Evolutionary conservation across 1,140 invertebrate genomes (phyloP), one percentile per base, ranked within the genome.

Genomic region (Papilio xuthus): DNA sequence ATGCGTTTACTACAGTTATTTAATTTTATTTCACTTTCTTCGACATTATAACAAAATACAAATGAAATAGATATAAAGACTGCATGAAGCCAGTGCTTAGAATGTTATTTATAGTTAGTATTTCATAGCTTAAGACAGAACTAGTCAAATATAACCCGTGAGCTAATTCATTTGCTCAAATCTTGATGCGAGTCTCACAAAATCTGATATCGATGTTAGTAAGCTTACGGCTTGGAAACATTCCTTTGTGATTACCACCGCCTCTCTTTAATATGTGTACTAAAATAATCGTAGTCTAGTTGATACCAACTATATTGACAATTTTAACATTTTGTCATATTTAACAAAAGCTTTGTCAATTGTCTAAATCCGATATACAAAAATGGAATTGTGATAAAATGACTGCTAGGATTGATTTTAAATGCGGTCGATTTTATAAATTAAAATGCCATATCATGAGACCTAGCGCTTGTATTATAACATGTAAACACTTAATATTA

Each of bases 371-470:
- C 32, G 41, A 44, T 28, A 42, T 20, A 72, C 12, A 47, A 50
- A 50, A 20, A 79, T 82, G 72, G 79, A 83, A 79, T 86, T 90
- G 89, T 90, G 89, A 90, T 92, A 90, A 84, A 84, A 84, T 83
- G 88, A 87, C 88, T 87, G 87, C 86, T 85, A 84, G 78, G 79
- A 86, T 86, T 88, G 83, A 84, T 87, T 86, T 84, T 84, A 78
- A 79, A 84, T 79, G 84, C 85, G 83, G 85, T 88, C 86, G 80
- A 84, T 87, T 86, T 88, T 88, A 86, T 88, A 87, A 84, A 88
- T 86, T 85, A 90, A 90, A 89, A 92, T 87, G 88, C 91, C 92
- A 94, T 94, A 94, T 94, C 92, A 93, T 87, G 84, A 92, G 92
- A 87, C 85, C 83, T 92, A 93, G 88, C 90, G 92, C 92, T 94